Evolutionary conservation across 2,888 invertebrate genomes (phyloP), one percentile per base, ranked within the genome.

Genomic region (Drosophila tanythrix): DNA sequence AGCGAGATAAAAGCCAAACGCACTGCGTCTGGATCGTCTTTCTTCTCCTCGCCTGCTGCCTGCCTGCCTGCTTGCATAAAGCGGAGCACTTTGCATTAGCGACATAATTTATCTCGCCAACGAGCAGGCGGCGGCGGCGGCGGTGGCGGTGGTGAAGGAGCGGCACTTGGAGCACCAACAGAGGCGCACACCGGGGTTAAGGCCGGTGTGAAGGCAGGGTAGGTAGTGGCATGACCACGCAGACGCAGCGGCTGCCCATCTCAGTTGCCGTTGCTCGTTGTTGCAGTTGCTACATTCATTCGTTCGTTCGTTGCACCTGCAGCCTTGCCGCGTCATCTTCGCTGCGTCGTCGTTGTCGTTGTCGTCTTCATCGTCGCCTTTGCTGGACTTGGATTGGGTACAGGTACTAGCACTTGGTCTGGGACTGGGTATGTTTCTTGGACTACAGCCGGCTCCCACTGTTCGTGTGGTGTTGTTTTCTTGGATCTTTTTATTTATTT

Each of bases 11-110:
- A 85, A 80, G 81, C 81, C 81, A 83, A 91, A 79, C 83, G 81
- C 86, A 88, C 53, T 89, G 83, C 87, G 87, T 90, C 88, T 90
- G 77, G 63, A 78, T 85, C 68, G 59, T 76, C 78, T 74, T 68
- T 50, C 55, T 62, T 27, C 60, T 33, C 38, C 43, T 53, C 36
- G n/a, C 46, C 29, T 36, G 31, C 55, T 36, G 21, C 66, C 66
- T 25, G 55, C 53, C 57, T 43, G n/a, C 48, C 33, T 21, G 43
- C 61, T 62, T 83, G 77, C 85, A 90, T 88, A 92, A 91, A 92
- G 91, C 90, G 91, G 91, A 92, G 91, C 92, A 92, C 92, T 92
- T 92, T 92, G 92, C 92, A 92, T 92, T 92, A 91, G 92, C 92
- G 92, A 91, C 91, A 92, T 92, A 93, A 92, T 92, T 93, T 93